Evolutionary conservation across 2,888 invertebrate genomes (phyloP).

Genomic region (Tridacna crocea): DNA sequence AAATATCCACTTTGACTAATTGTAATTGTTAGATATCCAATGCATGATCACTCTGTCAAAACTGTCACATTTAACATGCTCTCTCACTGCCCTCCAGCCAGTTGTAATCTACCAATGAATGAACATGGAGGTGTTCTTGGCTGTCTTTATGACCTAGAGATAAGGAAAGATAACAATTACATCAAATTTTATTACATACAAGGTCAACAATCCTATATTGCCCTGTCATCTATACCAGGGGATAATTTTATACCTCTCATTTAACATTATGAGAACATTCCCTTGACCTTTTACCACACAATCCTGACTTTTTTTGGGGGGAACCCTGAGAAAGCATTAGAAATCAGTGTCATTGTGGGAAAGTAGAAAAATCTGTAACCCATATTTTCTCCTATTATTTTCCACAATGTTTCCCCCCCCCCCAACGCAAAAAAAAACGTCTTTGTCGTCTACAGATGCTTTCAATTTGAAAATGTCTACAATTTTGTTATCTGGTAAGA

Average conservation of each 20-base stretch:
- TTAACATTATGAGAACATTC: too few species aligned
- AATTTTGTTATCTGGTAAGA: too few species aligned
- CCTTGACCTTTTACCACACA: too few species aligned
- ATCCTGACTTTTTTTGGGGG: too few species aligned
- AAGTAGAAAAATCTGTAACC: too few species aligned
- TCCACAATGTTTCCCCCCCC: too few species aligned
- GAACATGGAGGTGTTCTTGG: not conserved
- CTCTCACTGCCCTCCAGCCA: conserved; percentile 6
- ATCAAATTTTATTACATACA: conserved; percentile 1
- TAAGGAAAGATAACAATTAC: conserved; percentile 1
- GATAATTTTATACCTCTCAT: not conserved
- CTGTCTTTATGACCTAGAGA: conserved; percentile 6
- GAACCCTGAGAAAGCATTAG: too few species aligned
- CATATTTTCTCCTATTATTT: too few species aligned
- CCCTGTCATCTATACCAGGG: not conserved
- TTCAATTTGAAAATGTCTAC: too few species aligned
- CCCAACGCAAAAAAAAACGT: too few species aligned
- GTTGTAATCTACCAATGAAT: not conserved
- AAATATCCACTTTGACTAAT: not conserved
- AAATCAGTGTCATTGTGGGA: too few species aligned
- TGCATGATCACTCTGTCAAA: conserved; percentile 26
- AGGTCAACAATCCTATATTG: conserved; percentile 1
- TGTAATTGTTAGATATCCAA: conserved; percentile 13
- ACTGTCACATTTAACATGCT: conserved; percentile 20
- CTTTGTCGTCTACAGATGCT: too few species aligned